Conservation (phyloP, 2,113 vertebrate genomes). For the Etheostoma spectabile region DNA sequence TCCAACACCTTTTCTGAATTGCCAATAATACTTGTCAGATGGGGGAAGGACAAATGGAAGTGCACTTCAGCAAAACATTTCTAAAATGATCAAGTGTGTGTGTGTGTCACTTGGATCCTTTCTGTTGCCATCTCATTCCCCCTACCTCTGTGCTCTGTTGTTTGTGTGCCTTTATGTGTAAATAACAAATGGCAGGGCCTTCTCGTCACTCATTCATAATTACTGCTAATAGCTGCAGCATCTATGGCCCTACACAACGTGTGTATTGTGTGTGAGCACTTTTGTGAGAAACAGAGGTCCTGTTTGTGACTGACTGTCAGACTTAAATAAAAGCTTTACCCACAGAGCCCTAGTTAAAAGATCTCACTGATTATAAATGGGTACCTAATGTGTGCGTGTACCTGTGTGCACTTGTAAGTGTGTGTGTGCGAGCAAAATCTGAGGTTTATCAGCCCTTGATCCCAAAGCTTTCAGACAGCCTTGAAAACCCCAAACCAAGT, state of each 20-base stretch:
- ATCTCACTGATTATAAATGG: neutral
- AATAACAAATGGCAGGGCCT: conserved; percentile 66
- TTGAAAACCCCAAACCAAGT: conserved; percentile 50
- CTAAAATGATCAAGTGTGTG: conserved; percentile 13
- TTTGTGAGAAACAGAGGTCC: conserved; percentile 20
- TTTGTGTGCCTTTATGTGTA: conserved; percentile 72
- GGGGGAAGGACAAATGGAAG: conserved; percentile 4
- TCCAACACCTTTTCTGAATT: neutral
- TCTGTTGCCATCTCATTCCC: conserved; percentile 12
- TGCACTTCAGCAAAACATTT: conserved; percentile 1
- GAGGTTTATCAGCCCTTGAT: conserved; percentile 51
- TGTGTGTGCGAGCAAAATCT: conserved; percentile 9
- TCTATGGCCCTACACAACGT: conserved; percentile 53
- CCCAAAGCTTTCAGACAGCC: conserved; percentile 53
- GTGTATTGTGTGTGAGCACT: conserved; percentile 6
- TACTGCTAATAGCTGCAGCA: conserved; percentile 69
- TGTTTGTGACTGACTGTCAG: conserved; percentile 12
- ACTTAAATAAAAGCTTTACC: conserved; percentile 31
- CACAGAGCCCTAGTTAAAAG: neutral
- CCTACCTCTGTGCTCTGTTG: conserved; percentile 60
- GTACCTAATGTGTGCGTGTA: neutral
- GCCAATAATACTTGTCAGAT: conserved; percentile 6
- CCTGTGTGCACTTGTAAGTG: neutral
- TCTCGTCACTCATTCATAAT: conserved; percentile 73
- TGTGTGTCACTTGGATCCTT: conserved; percentile 17